Evolutionary conservation across 2,113 vertebrate species (phyloP).

Genomic region (Amazona vittata): DNA sequence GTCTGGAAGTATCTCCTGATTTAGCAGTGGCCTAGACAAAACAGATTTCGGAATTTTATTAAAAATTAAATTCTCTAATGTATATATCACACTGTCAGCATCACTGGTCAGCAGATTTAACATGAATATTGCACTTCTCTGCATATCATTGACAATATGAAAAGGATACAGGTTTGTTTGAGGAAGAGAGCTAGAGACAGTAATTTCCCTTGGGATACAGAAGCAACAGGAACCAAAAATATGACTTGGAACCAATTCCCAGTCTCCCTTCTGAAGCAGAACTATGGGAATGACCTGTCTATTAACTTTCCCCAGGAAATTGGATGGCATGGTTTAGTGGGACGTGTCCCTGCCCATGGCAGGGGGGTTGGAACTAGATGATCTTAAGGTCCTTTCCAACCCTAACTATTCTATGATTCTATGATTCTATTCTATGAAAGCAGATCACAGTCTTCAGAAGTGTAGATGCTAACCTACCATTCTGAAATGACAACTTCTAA

Average conservation of each 20-base stretch:
- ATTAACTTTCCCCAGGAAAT: background rate
- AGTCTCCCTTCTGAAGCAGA: background rate
- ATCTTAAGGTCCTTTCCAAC: too few species aligned
- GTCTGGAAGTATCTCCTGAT: background rate
- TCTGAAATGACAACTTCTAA: background rate
- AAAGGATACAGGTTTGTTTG: background rate
- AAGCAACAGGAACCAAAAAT: background rate
- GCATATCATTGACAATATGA: background rate
- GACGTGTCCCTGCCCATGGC: too few species aligned
- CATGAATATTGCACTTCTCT: background rate
- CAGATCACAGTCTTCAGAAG: background rate
- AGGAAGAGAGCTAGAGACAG: background rate
- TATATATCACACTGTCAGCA: background rate
- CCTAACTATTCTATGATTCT: too few species aligned
- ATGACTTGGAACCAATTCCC: background rate
- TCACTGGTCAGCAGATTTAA: background rate
- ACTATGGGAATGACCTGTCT: background rate
- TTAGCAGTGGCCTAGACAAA: background rate
- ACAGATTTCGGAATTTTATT: background rate
- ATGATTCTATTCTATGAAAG: background rate
- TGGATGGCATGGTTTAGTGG: too few species aligned
- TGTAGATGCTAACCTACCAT: background rate
- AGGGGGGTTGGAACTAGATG: too few species aligned
- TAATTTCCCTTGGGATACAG: background rate
- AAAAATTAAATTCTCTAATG: background rate